Evolutionary conservation across 2,113 vertebrate genomes (phyloP), one percentile per base, ranked within the genome.

Genomic region (Megaleporinus macrocephalus): DNA sequence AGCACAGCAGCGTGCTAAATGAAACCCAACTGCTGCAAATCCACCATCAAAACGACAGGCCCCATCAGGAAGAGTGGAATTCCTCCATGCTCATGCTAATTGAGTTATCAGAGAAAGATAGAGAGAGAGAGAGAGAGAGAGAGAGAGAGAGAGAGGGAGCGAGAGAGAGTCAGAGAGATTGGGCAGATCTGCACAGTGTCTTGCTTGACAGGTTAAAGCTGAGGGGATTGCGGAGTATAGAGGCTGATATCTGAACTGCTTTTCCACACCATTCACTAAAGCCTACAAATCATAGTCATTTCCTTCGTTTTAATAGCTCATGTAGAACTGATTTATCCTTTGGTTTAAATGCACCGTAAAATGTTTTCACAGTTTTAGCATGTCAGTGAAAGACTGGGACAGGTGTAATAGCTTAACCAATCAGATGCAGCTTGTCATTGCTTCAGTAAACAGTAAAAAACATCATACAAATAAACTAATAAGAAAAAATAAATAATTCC

Each of bases 11-110:
- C 87, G 83, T 82, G 87, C 65, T 72, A 89, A 91, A 89, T 92
- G 86, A 93, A 93, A 89, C 84, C 91, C 89, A 88, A 91, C 91
- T 89, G 91, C 87, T 93, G 87, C 78, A 86, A 86, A 82, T 85
- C 79, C 89, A 77, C 79, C 76, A 71, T 70, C 30, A 80, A 84
- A 87, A 84, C 88, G 84, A 90, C 84, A 87, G 82, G 75, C 86
- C 75, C 89, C 26, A 62, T 69, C 41, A 87, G 80, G 78, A 82
- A 78, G 87, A 80, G 88, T 82, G 41, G 29, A 57, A 83, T 86
- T 65, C 69, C 81, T 83, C 83, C 81, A 57, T 81, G 73, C 41
- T 53, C 30, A 57, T 73, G 59, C 79, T 91, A 89, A 91, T 92
- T 90, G 84, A 86, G 82, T 82, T 83, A 30, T 85, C 59, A 55